phyloP scores from a whole-genome alignment of 2,888 invertebrate genomes.

The Theodoxus fluviatilis region DNA sequence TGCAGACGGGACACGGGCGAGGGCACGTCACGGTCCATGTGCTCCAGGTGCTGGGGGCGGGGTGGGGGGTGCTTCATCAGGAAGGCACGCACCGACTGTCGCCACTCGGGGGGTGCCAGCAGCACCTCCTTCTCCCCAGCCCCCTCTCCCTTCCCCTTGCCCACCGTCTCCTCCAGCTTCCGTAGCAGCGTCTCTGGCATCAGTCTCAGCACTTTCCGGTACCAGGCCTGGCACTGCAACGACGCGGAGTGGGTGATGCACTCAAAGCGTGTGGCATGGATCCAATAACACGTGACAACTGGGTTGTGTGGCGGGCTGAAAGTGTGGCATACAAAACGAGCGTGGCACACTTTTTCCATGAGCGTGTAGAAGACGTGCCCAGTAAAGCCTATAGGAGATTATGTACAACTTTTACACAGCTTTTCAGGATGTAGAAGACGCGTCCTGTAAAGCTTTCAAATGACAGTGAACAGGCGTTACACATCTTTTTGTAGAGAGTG shows the following conservation, averaged over 20 bases:
- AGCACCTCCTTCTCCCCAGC: conserved; percentile 11
- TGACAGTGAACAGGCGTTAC: too few species aligned
- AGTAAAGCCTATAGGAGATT: too few species aligned
- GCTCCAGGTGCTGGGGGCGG: conserved; percentile 39
- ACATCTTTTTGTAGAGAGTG: too few species aligned
- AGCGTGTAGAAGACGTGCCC: background rate
- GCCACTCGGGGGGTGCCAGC: conserved; percentile 37
- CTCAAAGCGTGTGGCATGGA: conserved; percentile 32
- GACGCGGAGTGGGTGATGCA: too few species aligned
- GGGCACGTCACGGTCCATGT: conserved; percentile 35
- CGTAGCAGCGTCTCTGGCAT: conserved; percentile 39
- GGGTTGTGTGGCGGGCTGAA: background rate
- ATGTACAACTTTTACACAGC: too few species aligned
- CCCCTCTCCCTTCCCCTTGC: background rate
- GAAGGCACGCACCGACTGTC: conserved; percentile 36
- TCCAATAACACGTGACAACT: background rate
- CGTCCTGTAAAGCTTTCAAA: too few species aligned
- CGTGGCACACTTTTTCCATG: background rate
- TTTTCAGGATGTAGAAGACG: too few species aligned
- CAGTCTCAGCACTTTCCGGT: conserved; percentile 40
- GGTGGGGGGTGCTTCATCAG: conserved; percentile 41
- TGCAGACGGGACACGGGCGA: conserved; percentile 31
- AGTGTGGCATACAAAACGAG: background rate
- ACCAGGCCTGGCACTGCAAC: too few species aligned
- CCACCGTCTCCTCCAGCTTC: conserved; percentile 15